Conservation (phyloP, 2,888 invertebrate genomes). For the Danaus chrysippus region DNA sequence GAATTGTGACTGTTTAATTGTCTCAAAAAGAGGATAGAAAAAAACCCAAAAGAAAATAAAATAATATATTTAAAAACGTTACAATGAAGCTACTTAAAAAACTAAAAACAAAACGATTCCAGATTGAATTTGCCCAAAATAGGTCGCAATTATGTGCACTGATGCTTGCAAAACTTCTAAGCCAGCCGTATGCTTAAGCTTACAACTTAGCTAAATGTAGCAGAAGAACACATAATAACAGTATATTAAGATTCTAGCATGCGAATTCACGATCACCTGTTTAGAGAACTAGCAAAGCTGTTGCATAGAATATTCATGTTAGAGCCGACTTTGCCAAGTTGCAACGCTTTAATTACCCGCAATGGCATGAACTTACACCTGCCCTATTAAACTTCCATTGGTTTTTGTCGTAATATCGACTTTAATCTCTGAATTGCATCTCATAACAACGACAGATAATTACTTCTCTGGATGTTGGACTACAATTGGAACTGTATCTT, state of each 20-base stretch:
- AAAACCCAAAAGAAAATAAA: too few relatives aligned
- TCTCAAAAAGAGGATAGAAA: too few relatives aligned
- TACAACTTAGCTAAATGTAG: constrained; percentile 29
- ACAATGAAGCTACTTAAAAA: neutral
- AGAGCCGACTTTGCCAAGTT: constrained; percentile 34
- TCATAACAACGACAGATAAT: too few relatives aligned
- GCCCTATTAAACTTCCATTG: constrained; percentile 37
- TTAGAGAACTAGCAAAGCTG: constrained; percentile 26
- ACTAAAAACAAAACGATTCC: neutral
- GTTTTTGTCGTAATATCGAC: constrained; percentile 12
- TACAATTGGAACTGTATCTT: too few relatives aligned
- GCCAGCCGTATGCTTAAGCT: constrained; percentile 15
- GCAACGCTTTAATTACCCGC: constrained; percentile 38
- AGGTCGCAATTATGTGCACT: neutral
- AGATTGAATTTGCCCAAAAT: neutral
- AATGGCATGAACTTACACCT: constrained; percentile 24
- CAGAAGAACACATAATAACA: constrained; percentile 27
- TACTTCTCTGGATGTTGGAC: too few relatives aligned
- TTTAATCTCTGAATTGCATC: neutral
- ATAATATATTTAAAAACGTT: too few relatives aligned
- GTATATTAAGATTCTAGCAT: constrained; percentile 25
- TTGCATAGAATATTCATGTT: constrained; percentile 38
- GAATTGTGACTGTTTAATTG: too few relatives aligned
- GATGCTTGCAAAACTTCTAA: constrained; percentile 10
- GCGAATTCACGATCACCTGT: constrained; percentile 24